Conservation (phyloP, 2,888 invertebrate genomes). For the Neoitamus cyanurus region DNA sequence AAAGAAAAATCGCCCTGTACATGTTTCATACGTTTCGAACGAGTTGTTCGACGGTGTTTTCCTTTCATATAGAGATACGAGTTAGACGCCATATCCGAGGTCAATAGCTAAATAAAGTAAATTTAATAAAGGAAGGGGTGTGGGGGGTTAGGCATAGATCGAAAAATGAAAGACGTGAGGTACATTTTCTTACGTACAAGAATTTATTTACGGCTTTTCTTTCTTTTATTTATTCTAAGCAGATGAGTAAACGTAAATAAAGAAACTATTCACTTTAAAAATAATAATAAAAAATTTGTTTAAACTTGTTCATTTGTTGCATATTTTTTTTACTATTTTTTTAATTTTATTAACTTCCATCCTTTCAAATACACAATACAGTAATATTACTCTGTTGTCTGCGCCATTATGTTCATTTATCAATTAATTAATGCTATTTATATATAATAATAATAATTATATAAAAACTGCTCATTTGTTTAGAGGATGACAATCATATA, state of each 20-base stretch:
- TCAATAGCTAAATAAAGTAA: too few relatives aligned
- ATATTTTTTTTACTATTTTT: conserved; percentile 50
- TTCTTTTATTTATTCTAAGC: conserved; percentile 45
- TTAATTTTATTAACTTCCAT: conserved; percentile 41
- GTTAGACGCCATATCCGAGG: too few relatives aligned
- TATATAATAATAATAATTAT: conserved; percentile 41
- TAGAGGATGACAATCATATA: not conserved
- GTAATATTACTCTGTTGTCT: conserved; percentile 47
- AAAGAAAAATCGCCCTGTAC: too few relatives aligned
- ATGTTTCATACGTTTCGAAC: too few relatives aligned
- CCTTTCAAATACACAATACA: conserved; percentile 51
- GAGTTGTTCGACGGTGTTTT: too few relatives aligned
- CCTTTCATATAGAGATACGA: too few relatives aligned
- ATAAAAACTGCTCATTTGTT: conserved; percentile 21
- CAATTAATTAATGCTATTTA: conserved; percentile 47
- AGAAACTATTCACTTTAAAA: conserved; percentile 13
- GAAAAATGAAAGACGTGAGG: not conserved
- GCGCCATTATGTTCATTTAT: conserved; percentile 43
- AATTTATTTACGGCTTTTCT: conserved; percentile 46
- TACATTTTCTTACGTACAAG: conserved; percentile 44
- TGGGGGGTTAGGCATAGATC: not conserved
- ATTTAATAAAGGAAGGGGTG: not conserved
- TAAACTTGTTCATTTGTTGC: conserved; percentile 44
- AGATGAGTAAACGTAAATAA: conserved; percentile 43
- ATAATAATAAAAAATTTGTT: conserved; percentile 34